Evolutionary conservation across 92 coral and sea anemone genomes (phyloP), one percentile per base, ranked within the genome.

Genomic region (Paramuricea clavata): DNA sequence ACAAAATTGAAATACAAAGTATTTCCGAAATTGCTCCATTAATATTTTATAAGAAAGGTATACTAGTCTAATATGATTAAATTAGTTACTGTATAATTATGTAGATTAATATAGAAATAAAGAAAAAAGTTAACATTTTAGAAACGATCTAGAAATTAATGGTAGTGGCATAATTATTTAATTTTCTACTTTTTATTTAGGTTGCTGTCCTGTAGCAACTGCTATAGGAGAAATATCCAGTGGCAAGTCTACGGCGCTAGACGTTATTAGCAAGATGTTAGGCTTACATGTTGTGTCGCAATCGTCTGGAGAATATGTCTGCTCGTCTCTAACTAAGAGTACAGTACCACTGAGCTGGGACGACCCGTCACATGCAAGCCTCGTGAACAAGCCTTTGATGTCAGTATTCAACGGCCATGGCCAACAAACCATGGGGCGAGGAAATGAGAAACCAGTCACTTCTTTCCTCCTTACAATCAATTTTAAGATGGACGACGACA

Each of bases 341-440:
- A 61, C 69, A 25, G 19, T 61, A 5, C 69, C 69, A 3, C 31
- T 61, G 11, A 6, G 69, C 26, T 61, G 69, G 69, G 69, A 61
- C 16, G 69, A 61, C 69, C 69, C 69, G 7, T 4, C 69, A 6
- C 69, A 61, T 19, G 12, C 69, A 61, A 61, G 26, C 31, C 11
- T 61, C 12, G 25, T 61, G 5, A 57, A 57, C 67, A 57, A 57
- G 67, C 67, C 67, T 57, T 16, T 57, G n/a, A 57, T 57, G 67
- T 19, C 69, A 1, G 69, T 61, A 3, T 61, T 61, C 17, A 61
- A 61, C 19, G 69, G 69, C 1, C 11, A 6, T 61, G 69, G 69
- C 30, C 11, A 61, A 6, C 69, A 61, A 13, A 61, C 69, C 8
- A 22, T 5, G 2, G 69, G 17, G 11, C 11, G 69, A 23, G 69